phyloP scores from a whole-genome alignment of 2,888 invertebrate genomes.

The Eupithecia subfuscata region DNA sequence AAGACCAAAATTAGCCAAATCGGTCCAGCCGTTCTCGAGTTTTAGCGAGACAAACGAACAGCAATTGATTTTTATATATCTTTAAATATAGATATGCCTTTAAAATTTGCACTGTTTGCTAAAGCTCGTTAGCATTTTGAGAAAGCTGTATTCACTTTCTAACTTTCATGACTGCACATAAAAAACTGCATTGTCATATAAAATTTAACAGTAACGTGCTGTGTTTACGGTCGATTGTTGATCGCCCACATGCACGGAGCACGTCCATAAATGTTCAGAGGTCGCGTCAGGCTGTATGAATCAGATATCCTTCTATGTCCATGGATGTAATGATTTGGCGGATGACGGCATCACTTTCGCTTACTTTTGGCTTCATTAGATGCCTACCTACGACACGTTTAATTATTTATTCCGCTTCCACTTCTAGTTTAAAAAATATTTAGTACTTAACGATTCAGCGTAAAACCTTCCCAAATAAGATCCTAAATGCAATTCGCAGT shows the following conservation, averaged over 20 bases:
- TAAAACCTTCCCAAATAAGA: too few relatives aligned
- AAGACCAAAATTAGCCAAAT: too few relatives aligned
- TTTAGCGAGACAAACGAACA: too few relatives aligned
- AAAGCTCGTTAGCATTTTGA: conserved; percentile 16
- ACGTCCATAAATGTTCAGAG: conserved; percentile 48
- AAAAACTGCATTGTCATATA: conserved; percentile 43
- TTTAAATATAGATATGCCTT: not conserved
- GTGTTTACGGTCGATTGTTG: conserved; percentile 44
- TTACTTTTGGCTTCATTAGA: conserved; percentile 37
- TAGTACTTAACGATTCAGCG: too few relatives aligned
- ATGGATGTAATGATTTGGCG: conserved; percentile 25
- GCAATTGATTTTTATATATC: too few relatives aligned
- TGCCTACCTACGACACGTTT: conserved; percentile 12
- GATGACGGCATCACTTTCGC: conserved; percentile 57
- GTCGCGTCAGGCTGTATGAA: conserved; percentile 46
- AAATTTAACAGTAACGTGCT: conserved; percentile 39
- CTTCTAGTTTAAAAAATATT: not conserved
- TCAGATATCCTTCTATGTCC: conserved; percentile 52
- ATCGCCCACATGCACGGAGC: conserved; percentile 44
- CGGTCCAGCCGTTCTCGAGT: too few relatives aligned
- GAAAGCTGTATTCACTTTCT: conserved; percentile 48
- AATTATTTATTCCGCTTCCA: not conserved
- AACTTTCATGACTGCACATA: conserved; percentile 46
- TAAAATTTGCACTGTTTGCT: not conserved
- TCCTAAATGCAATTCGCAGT: too few relatives aligned